Evolutionary conservation across 2,888 invertebrate genomes (phyloP), one percentile per base, ranked within the genome.

Genomic region (Parascotia fuliginaria): DNA sequence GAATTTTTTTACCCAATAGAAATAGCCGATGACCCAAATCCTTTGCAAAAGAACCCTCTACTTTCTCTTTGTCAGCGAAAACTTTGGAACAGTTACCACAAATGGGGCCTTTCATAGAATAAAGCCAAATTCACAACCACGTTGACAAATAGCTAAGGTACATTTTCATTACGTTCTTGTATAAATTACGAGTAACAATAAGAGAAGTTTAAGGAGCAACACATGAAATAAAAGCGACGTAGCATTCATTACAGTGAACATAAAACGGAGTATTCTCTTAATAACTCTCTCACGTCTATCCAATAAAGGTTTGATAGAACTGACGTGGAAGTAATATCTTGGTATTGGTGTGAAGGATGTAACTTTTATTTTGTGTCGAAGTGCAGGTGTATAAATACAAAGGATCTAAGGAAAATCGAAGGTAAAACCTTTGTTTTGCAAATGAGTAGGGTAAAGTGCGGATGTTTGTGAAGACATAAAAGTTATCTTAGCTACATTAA

Each of bases 1-100:
- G 65, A 63, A 69, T 50, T 64, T 61, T 60, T 70, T 64, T n/a
- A n/a, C 55, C 61, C 67, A 72, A 73, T 72, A 73, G 73, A 78
- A 74, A 83, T 76, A 83, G 82, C 81, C 80, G 83, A 84, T 81
- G 83, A 84, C 85, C 85, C 76, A 81, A 75, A 85, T 85, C 77
- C 73, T 66, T 66, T 61, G 69, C 36, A 64, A 72, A 77, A 69
- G 70, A 70, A 70, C 68, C 60, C 66, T 61, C 65, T 65, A 75
- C 73, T 75, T 75, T 77, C 73, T 78, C 76, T 77, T 77, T 81
- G 83, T 87, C 86, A 85, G 84, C 81, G 67, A 75, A 78, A 86
- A 81, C 73, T 81, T 82, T 70, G 70, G 72, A 73, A 79, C 76
- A 75, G 75, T 76, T 68, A 65, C 68, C 70, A 71, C 74, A 76